Base-by-base conservation (phyloP, 2,888 invertebrate genomes). In the Phalangium opilio region DNA sequence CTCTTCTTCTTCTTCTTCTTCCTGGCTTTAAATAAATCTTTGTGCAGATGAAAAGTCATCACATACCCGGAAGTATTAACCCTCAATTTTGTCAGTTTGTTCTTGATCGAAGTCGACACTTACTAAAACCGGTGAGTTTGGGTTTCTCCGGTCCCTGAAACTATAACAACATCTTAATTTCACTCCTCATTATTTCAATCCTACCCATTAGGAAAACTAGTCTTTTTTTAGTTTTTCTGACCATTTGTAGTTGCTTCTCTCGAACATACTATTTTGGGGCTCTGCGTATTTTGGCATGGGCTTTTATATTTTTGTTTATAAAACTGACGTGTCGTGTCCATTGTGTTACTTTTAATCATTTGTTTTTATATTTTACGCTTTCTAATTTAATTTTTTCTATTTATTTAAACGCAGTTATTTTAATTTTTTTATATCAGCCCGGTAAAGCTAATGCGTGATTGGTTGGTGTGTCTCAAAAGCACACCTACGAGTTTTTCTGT, bases 21-120 rank as follows among this genome's bases (percentile, higher is more conserved):
- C n/a, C 46, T 17, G 34, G 15, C 21, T 33, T 44, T 47, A 17
- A 17, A 17, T 43, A 33, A 44, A 27, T 35, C 19, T 39, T 33
- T 19, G 39, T 36, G 41, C 41, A 53, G 53, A 50, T 50, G 76
- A 90, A 90, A 77, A 87, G 89, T 73, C 77, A 87, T 73, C 84
- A 83, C 79, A 86, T 89, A 74, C 87, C 87, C 70, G 90, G 90
- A 73, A 84, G 85, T 75, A 83, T 86, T 74, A 86, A 87, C 77
- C 81, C 85, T 70, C 79, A 80, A 73, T 87, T 86, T 78, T 86
- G 87, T 77, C 85, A 86, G 70, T 84, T 86, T 77, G 83, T 93
- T 71, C 78, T 90, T 74, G 90, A 91, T 73, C 82, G 91, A 74
- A 93, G 91, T 74, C 83, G 86, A 72, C 84, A 86, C 75, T 83